Base-by-base conservation (phyloP, 2,797 vertebrate genomes). In the Jordanella pulchra region DNA sequence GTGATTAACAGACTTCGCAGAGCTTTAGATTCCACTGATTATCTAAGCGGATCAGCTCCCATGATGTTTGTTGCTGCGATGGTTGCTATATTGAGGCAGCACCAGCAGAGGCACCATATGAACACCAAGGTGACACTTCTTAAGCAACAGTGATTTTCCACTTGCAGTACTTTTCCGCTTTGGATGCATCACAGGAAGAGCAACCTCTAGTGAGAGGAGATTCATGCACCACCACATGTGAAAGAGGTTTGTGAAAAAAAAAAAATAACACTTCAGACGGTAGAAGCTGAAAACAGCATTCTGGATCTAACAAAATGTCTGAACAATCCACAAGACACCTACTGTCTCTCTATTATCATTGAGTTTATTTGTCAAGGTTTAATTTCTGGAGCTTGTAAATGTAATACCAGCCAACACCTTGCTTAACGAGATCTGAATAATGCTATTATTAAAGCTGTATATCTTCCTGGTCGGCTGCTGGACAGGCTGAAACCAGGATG, bases 111-210 rank as follows among this genome's bases (percentile, higher is more conserved):
- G 53, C 21, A 48, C 27, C 72, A 42, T 1, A 42, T 58, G 56
- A n/a, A 51, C 66, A 23, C 56, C 47, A 69, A 70, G 67, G 75
- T 72, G 79, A 82, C 85, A 79, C 74, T 74, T 84, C 87, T 89
- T 67, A 39, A 21, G 9, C 28, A 65, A 48, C 74, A 42, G 84
- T 84, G 65, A 88, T 87, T 92, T 91, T 90, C 87, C 86, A 87
- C 77, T 70, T 67, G 32, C 39, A 47, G 50, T 42, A 39, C 3
- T 63, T 69, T 75, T 65, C 39, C 39, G 25, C 23, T 32, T 48
- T 30, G n/a, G 23, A 4, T 14, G 30, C 47, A 63, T 67, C 72
- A 66, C 42, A 65, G 70, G 35, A 72, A 56, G 60, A 75, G 54
- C 71, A 84, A 83, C 86, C 79, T 77, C 71, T 61, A 61, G n/a